phyloP scores from a whole-genome alignment of 2,113 vertebrate species.

The Oncorhynchus keta region DNA sequence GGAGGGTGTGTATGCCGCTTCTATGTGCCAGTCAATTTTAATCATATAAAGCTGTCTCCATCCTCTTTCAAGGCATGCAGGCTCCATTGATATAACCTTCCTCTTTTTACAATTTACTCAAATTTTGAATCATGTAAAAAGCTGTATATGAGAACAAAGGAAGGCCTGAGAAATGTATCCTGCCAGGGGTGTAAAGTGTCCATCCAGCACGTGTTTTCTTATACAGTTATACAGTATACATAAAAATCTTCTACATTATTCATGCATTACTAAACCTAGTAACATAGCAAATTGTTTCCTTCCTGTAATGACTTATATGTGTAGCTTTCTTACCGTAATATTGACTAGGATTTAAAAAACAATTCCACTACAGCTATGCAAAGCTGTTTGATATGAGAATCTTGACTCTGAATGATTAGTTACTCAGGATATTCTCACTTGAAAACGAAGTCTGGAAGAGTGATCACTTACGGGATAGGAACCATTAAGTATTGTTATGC shows the following conservation, averaged over 20 bases:
- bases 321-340: too few relatives aligned
- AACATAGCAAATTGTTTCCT: neutral
- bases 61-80: conserved; percentile 41
- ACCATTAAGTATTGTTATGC: conserved; percentile 19
- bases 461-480: neutral
- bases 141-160: conserved; percentile 31
- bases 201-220: conserved; percentile 1
- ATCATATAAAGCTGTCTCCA: conserved; percentile 65
- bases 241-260: neutral
- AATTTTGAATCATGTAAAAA: conserved; percentile 21
- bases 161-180: conserved; percentile 3
- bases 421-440: neutral
- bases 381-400: neutral
- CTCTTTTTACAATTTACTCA: conserved; percentile 29
- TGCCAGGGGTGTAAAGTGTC: neutral
- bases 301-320: neutral
- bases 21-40: conserved; percentile 66
- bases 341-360: neutral
- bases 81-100: conserved; percentile 15
- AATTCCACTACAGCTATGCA: neutral
- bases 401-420: neutral
- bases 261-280: neutral
- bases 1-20: conserved; percentile 47
- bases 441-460: conserved; percentile 22
- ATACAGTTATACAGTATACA: neutral